Evolutionary conservation across 2,113 vertebrate species (phyloP), one percentile per base, ranked within the genome.

Genomic region (Erpornis zantholeuca): DNA sequence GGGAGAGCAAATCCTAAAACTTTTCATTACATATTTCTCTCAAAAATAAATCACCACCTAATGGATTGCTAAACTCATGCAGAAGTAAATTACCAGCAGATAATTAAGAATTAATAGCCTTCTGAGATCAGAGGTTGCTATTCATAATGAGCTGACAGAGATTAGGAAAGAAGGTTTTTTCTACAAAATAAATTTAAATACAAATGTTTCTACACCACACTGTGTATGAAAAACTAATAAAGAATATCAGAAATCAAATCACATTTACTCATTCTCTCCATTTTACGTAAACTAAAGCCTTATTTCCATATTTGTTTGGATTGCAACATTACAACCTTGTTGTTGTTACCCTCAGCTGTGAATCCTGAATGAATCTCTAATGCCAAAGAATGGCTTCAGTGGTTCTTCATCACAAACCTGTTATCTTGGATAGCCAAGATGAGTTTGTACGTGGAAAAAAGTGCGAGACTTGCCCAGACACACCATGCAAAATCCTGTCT

Each of bases 51-150:
- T 81, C 96, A 92, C 28, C 47, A 90, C 31, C 68, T 90, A 95
- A 96, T 84, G 72, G 88, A 82, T 86, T 81, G 68, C 88, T 95
- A 90, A 94, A 90, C 50, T 96, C 93, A 84, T 24, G 40, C 88
- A 92, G 76, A 76, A 94, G 65, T 96, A 96, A 96, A 96, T 95
- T 95, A 96, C 64, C 72, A 95, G 64, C 64, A 93, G 90, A 93
- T 93, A 97, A 96, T 96, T 93, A 96, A 93, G 90, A 94, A 96
- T 94, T 95, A 96, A 95, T 90, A 88, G 86, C 65, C 90, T 86
- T 94, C 49, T 88, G 53, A 3, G 44, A 96, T 92, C 96, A 96
- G 79, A 94, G 72, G 88, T 86, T 90, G 68, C 82, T 93, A 71
- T 60, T 86, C 90, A 88, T 76, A 93, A 94, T 64, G 44, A 94